Evolutionary conservation across 1,140 invertebrate genomes (phyloP), one percentile per base, ranked within the genome.

Genomic region (Drosophila watanabei): DNA sequence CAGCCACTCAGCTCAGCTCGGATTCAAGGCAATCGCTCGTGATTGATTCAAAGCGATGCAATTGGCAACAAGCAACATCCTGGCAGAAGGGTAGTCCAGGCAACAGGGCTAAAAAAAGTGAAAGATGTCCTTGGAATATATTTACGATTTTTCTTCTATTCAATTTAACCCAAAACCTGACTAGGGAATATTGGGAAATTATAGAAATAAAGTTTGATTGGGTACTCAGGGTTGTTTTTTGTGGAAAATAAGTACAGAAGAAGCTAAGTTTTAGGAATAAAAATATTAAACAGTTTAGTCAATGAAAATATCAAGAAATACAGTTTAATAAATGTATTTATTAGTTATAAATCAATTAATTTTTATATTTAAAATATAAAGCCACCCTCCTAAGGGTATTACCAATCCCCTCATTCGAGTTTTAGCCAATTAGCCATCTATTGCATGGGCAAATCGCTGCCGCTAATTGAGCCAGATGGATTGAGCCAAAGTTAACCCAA

Each of bases 31-130:
- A 73, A 75, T 61, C 30, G 68, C 45, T 73, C 16, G 71, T 61
- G 71, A 73, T 73, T 75, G 71, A 75, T 73, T 61, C 37, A 52
- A 73, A 73, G 68, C 54, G 30, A 35, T 73, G 20, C 59, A 57
- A 82, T 60, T 68, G 80, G 49, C 79, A 82, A 39, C 9, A 35
- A 24, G 18, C 51, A 14, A 54, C 24, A 24, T 24, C 30, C n/a
- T 54, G 48, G 24, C 20, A 24, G 24, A 20, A 13, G 20, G 24
- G 24, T 48, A 48, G n/a, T 24, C 49, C 30, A 20, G 33, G 52
- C 18, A 56, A 56, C 52, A 14, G 0, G 8, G 20, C 14, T n/a
- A 6, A 16, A 16, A 35, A 14, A 14, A 41, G 18, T 4, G 10
- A 8, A n/a, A 33, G 11, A 33, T 33, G 32, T 28, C 35, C 46